These are phyloP conservation scores for Drosophila triauraria DNA, from an alignment of 1,140 invertebrate species.

Conservation along the genomic window DNA sequence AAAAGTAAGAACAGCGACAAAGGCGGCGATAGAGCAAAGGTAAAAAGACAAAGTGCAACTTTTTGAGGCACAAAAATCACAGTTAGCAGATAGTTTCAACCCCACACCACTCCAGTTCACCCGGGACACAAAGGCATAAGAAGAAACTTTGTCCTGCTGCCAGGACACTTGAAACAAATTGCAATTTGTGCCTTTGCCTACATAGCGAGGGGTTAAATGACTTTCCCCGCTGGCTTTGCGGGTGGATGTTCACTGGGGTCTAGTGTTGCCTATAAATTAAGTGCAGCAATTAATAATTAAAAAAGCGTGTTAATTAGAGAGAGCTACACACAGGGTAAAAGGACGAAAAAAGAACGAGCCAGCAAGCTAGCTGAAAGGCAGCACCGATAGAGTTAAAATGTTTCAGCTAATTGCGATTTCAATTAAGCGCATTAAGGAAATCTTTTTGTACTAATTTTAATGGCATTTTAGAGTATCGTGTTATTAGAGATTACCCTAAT, in stretches of 20 bases:
- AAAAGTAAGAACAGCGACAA: slow-evolving; percentile 21
- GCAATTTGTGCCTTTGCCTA: slow-evolving; percentile 67
- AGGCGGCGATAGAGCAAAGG: slow-evolving; percentile 33
- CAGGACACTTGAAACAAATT: slow-evolving; percentile 79
- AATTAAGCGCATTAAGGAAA: slow-evolving; percentile 66
- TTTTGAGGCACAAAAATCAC: slow-evolving; percentile 69
- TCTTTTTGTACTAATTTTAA: slow-evolving; percentile 15
- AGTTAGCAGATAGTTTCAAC: slow-evolving; percentile 70
- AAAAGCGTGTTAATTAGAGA: slow-evolving; percentile 79
- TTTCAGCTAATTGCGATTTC: slow-evolving; percentile 70
- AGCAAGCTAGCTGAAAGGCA: neutral
- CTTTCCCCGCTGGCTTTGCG: slow-evolving; percentile 12
- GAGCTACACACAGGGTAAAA: slow-evolving; percentile 14
- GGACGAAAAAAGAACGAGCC: neutral
- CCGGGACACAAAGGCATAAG: slow-evolving; percentile 48
- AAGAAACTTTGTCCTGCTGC: slow-evolving; percentile 65
- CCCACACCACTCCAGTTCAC: neutral
- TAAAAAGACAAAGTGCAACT: slow-evolving; percentile 76
- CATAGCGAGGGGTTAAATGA: slow-evolving; percentile 11
- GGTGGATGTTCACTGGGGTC: slow-evolving; percentile 4
- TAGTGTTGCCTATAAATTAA: slow-evolving; percentile 70
- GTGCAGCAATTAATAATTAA: slow-evolving; percentile 79
- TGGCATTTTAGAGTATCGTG: neutral
- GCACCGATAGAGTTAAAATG: slow-evolving; percentile 11
- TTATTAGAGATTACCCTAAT: neutral